phyloP scores from a whole-genome alignment of 2,113 vertebrate genomes.

The Colius striatus region DNA sequence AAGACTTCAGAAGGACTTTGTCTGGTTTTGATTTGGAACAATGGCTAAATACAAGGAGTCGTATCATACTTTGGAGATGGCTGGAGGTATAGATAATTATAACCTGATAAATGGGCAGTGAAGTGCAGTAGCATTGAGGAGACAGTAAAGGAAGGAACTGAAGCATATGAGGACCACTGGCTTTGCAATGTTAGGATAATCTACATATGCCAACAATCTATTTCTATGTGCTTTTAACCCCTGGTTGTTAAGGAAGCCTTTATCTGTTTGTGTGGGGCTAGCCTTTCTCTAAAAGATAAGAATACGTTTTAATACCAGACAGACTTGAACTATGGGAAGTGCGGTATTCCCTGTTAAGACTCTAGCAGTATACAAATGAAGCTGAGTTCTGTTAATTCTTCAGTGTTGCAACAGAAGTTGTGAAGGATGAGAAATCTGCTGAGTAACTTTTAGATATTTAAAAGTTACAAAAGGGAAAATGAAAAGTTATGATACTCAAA shows the following conservation, averaged over 20 bases:
- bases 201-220: not conserved
- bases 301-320: not conserved
- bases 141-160: not conserved
- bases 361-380: not conserved
- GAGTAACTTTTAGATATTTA: not conserved
- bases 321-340: not conserved
- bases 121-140: not conserved
- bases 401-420: not conserved
- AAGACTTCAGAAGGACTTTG: not conserved
- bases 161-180: fast-evolving
- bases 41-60: not conserved
- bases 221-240: not conserved
- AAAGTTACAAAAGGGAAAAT: not conserved
- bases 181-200: not conserved
- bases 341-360: not conserved
- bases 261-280: fast-evolving
- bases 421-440: not conserved
- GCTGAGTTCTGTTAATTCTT: not conserved
- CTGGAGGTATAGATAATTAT: not conserved
- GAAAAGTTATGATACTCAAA: fast-evolving
- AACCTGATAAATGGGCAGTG: not conserved
- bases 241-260: not conserved
- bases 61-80: no score
- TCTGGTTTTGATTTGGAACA: not conserved
- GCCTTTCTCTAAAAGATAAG: not conserved